Percentiles rank a stretch among this genome's conserved stretches.
Evolutionary conservation across 2,888 invertebrate species (phyloP).

Genomic region (Noctua pronuba): DNA sequence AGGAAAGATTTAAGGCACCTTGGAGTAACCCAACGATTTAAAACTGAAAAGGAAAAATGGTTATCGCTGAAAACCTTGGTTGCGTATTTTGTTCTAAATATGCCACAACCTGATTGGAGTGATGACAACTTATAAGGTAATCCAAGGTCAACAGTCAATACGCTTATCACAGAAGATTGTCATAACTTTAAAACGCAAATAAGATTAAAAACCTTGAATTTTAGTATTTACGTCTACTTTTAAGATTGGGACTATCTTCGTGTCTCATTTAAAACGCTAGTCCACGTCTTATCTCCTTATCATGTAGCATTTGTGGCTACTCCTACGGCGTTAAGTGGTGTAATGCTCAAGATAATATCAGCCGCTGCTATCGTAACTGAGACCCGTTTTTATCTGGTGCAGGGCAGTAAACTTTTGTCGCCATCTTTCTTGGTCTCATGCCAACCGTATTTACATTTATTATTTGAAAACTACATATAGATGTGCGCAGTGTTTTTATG

Average conservation of each 20-base stretch:
- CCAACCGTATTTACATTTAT: slow-evolving; percentile 69
- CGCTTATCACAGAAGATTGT: slow-evolving; percentile 35
- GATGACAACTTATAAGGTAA: not conserved
- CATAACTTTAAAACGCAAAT: slow-evolving; percentile 1
- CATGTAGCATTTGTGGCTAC: slow-evolving; percentile 21
- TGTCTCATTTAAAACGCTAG: slow-evolving; percentile 34
- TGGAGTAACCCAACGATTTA: not conserved
- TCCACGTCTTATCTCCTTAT: slow-evolving; percentile 32
- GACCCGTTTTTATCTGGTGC: slow-evolving; percentile 63
- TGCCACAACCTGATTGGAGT: not conserved
- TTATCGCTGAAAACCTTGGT: slow-evolving; percentile 1
- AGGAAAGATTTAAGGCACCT: not conserved
- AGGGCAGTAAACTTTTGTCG: slow-evolving; percentile 71
- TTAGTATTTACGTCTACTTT: not conserved
- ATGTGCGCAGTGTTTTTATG: slow-evolving; percentile 51
- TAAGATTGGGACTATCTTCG: slow-evolving; percentile 6
- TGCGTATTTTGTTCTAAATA: not conserved
- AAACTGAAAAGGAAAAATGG: not conserved
- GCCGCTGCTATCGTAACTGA: slow-evolving; percentile 65
- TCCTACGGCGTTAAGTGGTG: slow-evolving; percentile 25
- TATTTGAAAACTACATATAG: slow-evolving; percentile 53
- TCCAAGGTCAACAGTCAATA: slow-evolving; percentile 19
- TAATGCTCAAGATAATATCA: slow-evolving; percentile 49
- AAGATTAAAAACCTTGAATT: slow-evolving; percentile 2
- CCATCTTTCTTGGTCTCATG: slow-evolving; percentile 66